phyloP scores from a whole-genome alignment of 2,113 vertebrate species.

The Phoenicopterus ruber region DNA sequence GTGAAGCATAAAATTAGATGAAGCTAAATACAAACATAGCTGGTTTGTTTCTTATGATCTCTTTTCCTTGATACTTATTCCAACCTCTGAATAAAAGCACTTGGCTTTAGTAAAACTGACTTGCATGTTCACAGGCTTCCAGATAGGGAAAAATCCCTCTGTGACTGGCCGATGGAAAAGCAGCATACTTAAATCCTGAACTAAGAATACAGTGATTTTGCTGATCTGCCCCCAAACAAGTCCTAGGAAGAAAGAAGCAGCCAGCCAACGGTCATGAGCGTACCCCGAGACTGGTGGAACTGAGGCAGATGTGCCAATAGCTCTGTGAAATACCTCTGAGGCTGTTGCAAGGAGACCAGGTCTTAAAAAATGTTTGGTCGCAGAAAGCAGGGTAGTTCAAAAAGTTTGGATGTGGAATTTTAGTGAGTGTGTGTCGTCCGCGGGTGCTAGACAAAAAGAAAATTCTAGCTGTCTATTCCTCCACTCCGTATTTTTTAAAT shows the following conservation, averaged over 20 bases:
- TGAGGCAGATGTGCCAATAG: not conserved
- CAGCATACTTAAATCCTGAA: not conserved
- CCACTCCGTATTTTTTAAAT: not conserved
- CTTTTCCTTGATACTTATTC: not conserved
- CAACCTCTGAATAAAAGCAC: not conserved
- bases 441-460: not conserved
- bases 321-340: not conserved
- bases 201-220: not conserved
- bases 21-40: not conserved
- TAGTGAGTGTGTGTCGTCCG: not conserved
- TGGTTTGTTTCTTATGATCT: not conserved
- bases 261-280: accelerated
- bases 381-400: not conserved
- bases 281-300: not conserved
- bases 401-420: not conserved
- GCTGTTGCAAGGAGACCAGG: not conserved
- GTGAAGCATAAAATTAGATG: constrained; percentile 1
- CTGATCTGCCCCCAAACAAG: not conserved
- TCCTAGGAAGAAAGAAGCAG: not conserved
- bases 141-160: not conserved
- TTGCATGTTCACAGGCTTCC: not conserved
- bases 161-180: accelerated
- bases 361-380: not conserved
- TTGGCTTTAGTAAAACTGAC: not conserved
- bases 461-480: not conserved